Evolutionary conservation across 2,797 vertebrate species (phyloP).

Genomic region (Microctenopoma lineatum): DNA sequence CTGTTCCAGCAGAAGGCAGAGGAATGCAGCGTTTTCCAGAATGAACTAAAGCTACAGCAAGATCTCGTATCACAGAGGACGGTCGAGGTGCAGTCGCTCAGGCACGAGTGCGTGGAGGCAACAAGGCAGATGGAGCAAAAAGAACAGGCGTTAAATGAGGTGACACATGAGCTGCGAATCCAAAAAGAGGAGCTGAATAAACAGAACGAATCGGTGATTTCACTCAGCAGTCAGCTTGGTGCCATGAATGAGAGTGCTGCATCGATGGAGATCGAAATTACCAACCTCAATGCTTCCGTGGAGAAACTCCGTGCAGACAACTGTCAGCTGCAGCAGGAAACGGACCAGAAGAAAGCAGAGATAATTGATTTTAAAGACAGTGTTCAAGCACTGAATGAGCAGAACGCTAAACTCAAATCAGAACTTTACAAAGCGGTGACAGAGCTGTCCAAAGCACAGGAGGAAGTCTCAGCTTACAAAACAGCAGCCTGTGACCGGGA

Average conservation of each 20-base stretch:
- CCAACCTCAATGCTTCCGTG: slow-evolving; percentile 66
- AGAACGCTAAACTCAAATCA: slow-evolving; percentile 79
- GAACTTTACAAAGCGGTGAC: slow-evolving; percentile 76
- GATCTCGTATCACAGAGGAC: slow-evolving; percentile 64
- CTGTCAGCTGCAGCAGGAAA: slow-evolving; percentile 65
- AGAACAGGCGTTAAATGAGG: slow-evolving; percentile 67
- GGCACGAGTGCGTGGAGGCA: slow-evolving; percentile 59
- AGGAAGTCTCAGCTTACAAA: slow-evolving; percentile 76
- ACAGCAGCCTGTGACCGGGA: slow-evolving; percentile 69
- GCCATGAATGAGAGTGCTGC: slow-evolving; percentile 75
- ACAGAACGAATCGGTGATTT: slow-evolving; percentile 72
- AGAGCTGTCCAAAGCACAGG: slow-evolving; percentile 61
- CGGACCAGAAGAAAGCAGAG: slow-evolving; percentile 55
- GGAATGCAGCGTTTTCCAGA: slow-evolving; percentile 66
- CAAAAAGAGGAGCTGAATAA: slow-evolving; percentile 79
- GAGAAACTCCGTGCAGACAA: slow-evolving; percentile 73
- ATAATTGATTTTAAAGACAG: slow-evolving; percentile 56
- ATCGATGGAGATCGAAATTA: slow-evolving; percentile 77
- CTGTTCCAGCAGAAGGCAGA: slow-evolving; percentile 78
- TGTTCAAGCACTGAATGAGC: slow-evolving; percentile 71
- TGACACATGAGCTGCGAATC: slow-evolving; percentile 67
- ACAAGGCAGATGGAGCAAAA: slow-evolving; percentile 74
- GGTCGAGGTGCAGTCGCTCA: slow-evolving; percentile 75
- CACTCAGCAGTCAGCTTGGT: slow-evolving; percentile 79
- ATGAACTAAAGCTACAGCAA: slow-evolving; percentile 69